A percentile compares a stretch with the other conserved stretches of the same genome.
Conservation (phyloP, 2,797 vertebrate species). For the Etheostoma nigrum region DNA sequence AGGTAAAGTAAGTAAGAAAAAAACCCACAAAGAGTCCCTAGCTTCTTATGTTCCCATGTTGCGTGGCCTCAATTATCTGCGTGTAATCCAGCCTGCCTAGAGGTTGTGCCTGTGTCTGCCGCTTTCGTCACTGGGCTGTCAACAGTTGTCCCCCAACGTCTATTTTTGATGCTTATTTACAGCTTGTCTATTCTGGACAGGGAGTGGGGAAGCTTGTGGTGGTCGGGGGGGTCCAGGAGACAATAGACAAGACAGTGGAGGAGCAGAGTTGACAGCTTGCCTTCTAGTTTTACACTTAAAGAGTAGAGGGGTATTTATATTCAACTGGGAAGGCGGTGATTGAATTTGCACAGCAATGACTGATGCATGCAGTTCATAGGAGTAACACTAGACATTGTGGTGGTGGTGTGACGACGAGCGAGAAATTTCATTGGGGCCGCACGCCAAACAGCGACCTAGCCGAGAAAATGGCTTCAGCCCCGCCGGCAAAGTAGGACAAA, state of each 20-base stretch:
- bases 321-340: slow-evolving; percentile 70
- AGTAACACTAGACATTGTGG: slow-evolving; percentile 76
- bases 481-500: slow-evolving; percentile 77
- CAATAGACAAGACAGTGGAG: slow-evolving; percentile 83
- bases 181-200: slow-evolving; percentile 85
- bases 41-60: slow-evolving; percentile 88
- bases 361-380: slow-evolving; percentile 70
- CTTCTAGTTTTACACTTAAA: slow-evolving; percentile 77
- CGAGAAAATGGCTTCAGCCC: slow-evolving; percentile 68
- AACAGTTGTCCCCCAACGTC: slow-evolving; percentile 92
- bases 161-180: slow-evolving; percentile 92
- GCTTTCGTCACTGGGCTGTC: slow-evolving; percentile 88
- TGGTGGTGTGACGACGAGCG: slow-evolving; percentile 72
- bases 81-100: slow-evolving; percentile 90
- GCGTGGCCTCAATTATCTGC: slow-evolving; percentile 90
- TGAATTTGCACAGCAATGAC: slow-evolving; percentile 75
- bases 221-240: slow-evolving; percentile 72
- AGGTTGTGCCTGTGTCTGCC: slow-evolving; percentile 88
- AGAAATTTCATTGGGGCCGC: slow-evolving; percentile 72
- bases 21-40: slow-evolving; percentile 51
- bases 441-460: slow-evolving; percentile 51
- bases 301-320: slow-evolving; percentile 77
- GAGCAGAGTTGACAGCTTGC: slow-evolving; percentile 53
- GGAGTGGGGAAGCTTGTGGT: slow-evolving; percentile 48
- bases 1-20: slow-evolving; percentile 6